Evolutionary conservation across 2,113 vertebrate genomes (phyloP), one percentile per base, ranked within the genome.

Genomic region (Alaudala cheleensis): DNA sequence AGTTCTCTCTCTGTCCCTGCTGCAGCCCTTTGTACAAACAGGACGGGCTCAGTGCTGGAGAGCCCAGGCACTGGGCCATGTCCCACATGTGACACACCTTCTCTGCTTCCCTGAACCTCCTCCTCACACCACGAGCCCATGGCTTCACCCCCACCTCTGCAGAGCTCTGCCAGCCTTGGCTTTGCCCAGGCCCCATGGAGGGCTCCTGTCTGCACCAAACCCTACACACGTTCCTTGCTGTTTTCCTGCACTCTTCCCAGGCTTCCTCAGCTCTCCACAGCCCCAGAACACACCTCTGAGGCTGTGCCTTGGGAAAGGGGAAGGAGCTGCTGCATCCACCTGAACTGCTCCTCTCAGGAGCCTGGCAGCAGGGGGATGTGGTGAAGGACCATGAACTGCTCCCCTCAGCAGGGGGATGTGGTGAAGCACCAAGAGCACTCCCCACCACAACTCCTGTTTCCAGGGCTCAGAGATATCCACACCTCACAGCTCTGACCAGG

Each of bases 41-140:
- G 37, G 6, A 12, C 0, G 6, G n/a, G 31, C 24, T 47, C 11
- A 1, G 61, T 49, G 70, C 82, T 44, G 74, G 37, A 34, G 79
- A 22, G 24, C 62, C 29, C 16, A 18, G 39, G 20, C n/a, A 23
- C 26, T 0, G 3, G 0, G 11, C 1, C n/a, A 10, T 4, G 8
- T 0, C 70, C 60, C 3, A 21, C n/a, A 2, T 14, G 24, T 12
- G 60, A 5, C 53, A 34, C 33, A 44, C 1, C 39, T 11, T 22
- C 42, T 67, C 26, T 0, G 57, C 54, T 42, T 21, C 56, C 61
- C 92, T 76, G 39, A 5, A 5, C 53, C 34, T n/a, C 4, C 53
- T 24, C 60, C 4, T 13, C 58, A 67, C 13, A n/a, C 12, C 62
- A 12, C 0, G 0, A 7, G 7, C 14, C 34, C 29, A 16, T 0